A percentile compares a stretch with the other conserved stretches of the same genome.
Conservation (phyloP, 2,888 invertebrate species). For the Torymus texanus region DNA sequence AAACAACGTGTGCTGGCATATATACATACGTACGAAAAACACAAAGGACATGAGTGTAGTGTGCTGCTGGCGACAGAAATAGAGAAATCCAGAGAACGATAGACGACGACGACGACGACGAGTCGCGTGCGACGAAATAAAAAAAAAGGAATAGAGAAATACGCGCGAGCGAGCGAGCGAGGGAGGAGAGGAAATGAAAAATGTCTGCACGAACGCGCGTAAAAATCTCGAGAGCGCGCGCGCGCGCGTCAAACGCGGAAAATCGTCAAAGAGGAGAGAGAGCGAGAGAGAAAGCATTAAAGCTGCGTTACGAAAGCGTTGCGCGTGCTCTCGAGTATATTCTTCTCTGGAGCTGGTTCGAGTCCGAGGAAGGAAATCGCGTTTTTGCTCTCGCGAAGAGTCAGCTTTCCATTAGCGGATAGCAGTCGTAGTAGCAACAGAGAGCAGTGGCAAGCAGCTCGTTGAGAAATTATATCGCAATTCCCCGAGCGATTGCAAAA, state of each 20-base stretch:
- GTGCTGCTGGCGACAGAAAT: slow-evolving; percentile 1
- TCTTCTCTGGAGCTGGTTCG: too few species aligned
- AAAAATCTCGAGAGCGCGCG: slow-evolving; percentile 48
- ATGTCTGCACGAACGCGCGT: slow-evolving; percentile 60
- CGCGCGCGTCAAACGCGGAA: slow-evolving; percentile 46
- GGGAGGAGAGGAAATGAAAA: slow-evolving; percentile 60
- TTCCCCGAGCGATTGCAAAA: too few species aligned
- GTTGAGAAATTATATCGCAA: too few species aligned
- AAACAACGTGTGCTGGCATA: not conserved
- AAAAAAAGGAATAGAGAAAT: slow-evolving; percentile 20
- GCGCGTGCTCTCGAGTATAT: too few species aligned
- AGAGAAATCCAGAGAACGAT: slow-evolving; percentile 14
- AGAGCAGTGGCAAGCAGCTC: too few species aligned
- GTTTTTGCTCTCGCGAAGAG: too few species aligned
- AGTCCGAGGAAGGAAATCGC: too few species aligned
- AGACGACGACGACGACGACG: slow-evolving; percentile 21
- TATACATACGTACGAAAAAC: not conserved
- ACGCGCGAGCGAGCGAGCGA: slow-evolving; percentile 19
- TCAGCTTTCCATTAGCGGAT: too few species aligned
- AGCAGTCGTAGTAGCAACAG: too few species aligned
- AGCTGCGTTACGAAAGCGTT: slow-evolving; percentile 62
- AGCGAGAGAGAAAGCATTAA: slow-evolving; percentile 61
- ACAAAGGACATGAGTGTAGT: slow-evolving; percentile 4
- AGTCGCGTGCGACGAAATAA: slow-evolving; percentile 19
- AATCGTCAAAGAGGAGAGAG: slow-evolving; percentile 55